Conservation (phyloP, 2,113 vertebrate species). For the Setophaga kirtlandii region DNA sequence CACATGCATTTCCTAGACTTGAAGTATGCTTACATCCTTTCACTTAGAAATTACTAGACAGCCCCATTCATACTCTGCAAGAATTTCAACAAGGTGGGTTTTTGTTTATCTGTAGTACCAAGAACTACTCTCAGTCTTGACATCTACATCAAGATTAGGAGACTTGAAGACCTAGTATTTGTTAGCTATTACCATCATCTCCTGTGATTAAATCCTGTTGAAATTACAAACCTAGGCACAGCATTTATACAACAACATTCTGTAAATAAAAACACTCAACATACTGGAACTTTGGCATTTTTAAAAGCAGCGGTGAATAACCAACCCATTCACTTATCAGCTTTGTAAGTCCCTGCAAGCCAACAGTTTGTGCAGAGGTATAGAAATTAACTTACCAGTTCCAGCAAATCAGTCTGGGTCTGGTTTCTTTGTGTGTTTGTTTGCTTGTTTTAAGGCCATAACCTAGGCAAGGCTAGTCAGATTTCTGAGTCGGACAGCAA, state of each 20-base stretch:
- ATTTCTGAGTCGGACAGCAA: background rate
- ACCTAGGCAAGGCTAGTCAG: background rate
- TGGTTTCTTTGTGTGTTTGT: background rate
- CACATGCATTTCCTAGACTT: background rate
- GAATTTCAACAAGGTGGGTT: background rate
- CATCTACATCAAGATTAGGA: background rate
- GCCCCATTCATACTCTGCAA: background rate
- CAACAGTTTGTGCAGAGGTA: background rate
- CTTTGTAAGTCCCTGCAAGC: background rate
- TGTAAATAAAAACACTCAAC: background rate
- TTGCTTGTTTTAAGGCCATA: background rate
- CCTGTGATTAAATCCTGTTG: background rate
- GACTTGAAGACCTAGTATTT: background rate
- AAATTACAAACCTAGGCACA: background rate
- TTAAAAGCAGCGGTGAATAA: background rate
- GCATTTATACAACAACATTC: background rate
- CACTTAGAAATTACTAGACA: background rate
- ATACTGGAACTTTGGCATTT: background rate
- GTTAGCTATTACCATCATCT: background rate
- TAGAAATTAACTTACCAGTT: background rate
- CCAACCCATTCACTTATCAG: background rate
- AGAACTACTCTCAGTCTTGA: background rate
- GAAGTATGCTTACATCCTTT: background rate
- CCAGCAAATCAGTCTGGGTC: background rate
- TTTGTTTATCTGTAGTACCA: background rate